Evolutionary conservation across 2,113 vertebrate genomes (phyloP).

Genomic region (Pithys albifrons): DNA sequence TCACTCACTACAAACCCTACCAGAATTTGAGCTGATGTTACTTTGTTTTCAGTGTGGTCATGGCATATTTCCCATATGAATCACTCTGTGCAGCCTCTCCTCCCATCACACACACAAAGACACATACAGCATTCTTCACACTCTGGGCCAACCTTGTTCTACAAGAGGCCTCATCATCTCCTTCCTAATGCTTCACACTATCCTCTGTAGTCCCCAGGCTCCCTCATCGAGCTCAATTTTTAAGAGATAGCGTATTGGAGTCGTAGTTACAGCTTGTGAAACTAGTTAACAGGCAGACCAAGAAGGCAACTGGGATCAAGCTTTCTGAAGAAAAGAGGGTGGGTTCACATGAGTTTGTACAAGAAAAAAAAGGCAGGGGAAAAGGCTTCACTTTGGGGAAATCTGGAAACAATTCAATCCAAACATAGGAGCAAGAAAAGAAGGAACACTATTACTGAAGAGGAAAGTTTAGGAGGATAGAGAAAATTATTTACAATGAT

Average conservation of each 20-base stretch:
- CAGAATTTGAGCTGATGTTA: background rate
- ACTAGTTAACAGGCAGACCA: background rate
- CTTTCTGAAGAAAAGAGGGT: background rate
- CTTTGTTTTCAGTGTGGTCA: background rate
- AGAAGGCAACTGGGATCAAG: background rate
- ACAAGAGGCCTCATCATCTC: background rate
- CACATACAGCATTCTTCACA: background rate
- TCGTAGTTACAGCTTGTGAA: background rate
- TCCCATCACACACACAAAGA: background rate
- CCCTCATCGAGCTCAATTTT: background rate
- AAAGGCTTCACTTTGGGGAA: background rate
- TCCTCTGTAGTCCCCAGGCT: background rate
- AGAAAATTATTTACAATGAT: background rate
- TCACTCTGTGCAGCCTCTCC: background rate
- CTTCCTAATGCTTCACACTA: background rate
- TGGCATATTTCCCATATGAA: slow-evolving; percentile 12
- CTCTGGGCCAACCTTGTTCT: background rate
- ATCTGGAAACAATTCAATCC: background rate
- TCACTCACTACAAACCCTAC: background rate
- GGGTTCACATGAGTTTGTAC: background rate
- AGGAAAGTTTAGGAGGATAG: background rate
- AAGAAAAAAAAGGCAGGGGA: background rate
- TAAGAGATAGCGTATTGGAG: background rate
- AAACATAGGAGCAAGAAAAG: background rate
- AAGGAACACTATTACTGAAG: background rate